Base-by-base conservation (phyloP, 2,888 invertebrate genomes). In the Tineola bisselliella region DNA sequence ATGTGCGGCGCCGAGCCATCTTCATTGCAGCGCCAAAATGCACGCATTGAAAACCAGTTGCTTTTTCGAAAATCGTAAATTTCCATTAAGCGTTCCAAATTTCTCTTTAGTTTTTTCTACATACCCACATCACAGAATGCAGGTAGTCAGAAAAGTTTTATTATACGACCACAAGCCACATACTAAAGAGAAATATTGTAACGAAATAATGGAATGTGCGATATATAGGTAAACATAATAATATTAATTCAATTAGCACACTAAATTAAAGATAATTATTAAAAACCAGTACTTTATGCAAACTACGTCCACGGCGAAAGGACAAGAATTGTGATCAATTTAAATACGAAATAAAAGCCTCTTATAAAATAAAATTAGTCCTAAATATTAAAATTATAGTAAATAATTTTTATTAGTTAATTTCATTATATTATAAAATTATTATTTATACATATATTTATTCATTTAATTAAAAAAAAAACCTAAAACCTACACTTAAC, bases 121-220 rank as follows among this genome's bases (percentile, higher is more conserved):
- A n/a, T n/a, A n/a, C n/a, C n/a, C n/a, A n/a, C n/a, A n/a, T n/a
- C n/a, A n/a, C n/a, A n/a, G n/a, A n/a, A n/a, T n/a, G n/a, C n/a
- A n/a, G n/a, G n/a, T n/a, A n/a, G n/a, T n/a, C n/a, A n/a, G n/a
- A n/a, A n/a, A n/a, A n/a, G n/a, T n/a, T n/a, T n/a, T n/a, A n/a
- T n/a, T n/a, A n/a, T n/a, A n/a, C n/a, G n/a, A n/a, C n/a, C n/a
- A n/a, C n/a, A n/a, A n/a, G n/a, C n/a, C n/a, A n/a, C n/a, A n/a
- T n/a, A 4, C 38, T 12, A 38, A 38, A 73, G 77, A 81, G 78
- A 82, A 61, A 80, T 75, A 77, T 79, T 80, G 81, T 83, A 81
- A 76, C 75, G 81, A 81, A 78, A 80, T 71, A 83, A 84, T 77
- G 84, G 83, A 84, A 84, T 84, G 82, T 80, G 71, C 72, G n/a